Evolutionary conservation across 2,113 vertebrate genomes (phyloP), one percentile per base, ranked within the genome.

Genomic region (Oryzias javanicus): DNA sequence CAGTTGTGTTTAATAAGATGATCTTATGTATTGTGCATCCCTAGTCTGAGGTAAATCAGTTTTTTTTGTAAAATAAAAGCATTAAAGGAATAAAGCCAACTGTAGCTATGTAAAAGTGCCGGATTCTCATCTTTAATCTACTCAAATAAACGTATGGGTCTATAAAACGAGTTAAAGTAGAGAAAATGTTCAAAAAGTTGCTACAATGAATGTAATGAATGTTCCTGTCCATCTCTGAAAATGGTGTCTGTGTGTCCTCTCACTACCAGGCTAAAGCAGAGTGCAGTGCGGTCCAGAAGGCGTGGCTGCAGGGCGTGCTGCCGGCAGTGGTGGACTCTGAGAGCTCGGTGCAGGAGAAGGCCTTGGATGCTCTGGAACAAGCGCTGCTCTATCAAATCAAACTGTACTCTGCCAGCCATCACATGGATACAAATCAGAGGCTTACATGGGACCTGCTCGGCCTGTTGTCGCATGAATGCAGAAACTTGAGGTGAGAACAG

Each of bases 391-490:
- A 90, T n/a, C 88, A 88, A 14, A 86, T 99, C 46, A 95, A 89
- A 53, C 67, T 27, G 2, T 89, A 89, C 8, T 62, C 22, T 14
- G 65, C 81, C n/a, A 86, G 69, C 48, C 52, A 50, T 0, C 27
- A 48, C 0, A 50, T 58, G 1, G 91, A 95, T 2, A 17, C 4
- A 17, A 42, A 56, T 41, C 92, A 98, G 82, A 88, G 57, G 41
- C 90, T 98, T 7, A 87, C 93, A 0, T 99, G 97, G 97, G 85
- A 92, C 12, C 89, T 99, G 49, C 91, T 99, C 19, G 76, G 71
- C 3, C 87, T 94, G 2, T 88, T 99, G 25, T 90, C 90, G 42
- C 77, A 92, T 2, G 91, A 96, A 49, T 90, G 78, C 81, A 90
- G 88, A 70, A 92, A 94, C 25, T 87, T 99, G 18, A 88, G 92